Base-by-base conservation (phyloP, 2,113 vertebrate genomes). In the Sander vitreus region DNA sequence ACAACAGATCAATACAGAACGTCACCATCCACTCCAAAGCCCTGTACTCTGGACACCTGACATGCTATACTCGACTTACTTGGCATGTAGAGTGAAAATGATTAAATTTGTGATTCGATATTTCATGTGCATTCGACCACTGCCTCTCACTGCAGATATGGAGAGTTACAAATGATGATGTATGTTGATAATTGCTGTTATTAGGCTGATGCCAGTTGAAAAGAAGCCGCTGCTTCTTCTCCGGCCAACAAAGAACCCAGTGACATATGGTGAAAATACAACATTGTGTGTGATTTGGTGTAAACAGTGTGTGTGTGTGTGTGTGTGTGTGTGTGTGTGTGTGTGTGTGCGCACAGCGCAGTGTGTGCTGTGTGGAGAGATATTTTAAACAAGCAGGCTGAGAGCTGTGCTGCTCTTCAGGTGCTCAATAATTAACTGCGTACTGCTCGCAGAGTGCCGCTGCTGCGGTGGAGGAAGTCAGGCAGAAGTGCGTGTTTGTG, bases 401-500 rank as follows among this genome's bases (percentile, higher is more conserved):
- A 83, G 85, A 88, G 91, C 87, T 70, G 80, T 50, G 83, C 83
- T 57, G 73, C 84, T 85, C 89, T 88, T 80, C 73, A 74, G 85
- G 64, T 90, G 89, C 89, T 95, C 88, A 95, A 95, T 94, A 93
- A 95, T 94, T 94, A 86, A 95, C 79, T 73, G 84, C 51, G 11
- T 73, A 76, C 84, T 67, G 83, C 86, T 89, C 67, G 57, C 82
- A 89, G 89, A 90, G 88, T 54, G 83, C 73, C 54, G 14, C 73
- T 85, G 80, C 82, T 81, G 88, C 74, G 74, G 87, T 59, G 68
- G 83, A 90, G 81, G 81, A 87, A 93, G 93, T 91, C 92, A 93
- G 87, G 83, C 90, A 84, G 86, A 92, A 93, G 87, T 74, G 67
- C 30, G 58, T 33, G n/a, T n/a, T n/a, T n/a, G n/a, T n/a, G n/a